Conservation (phyloP, 2,113 vertebrate genomes). For the Potamarius usumacintae region DNA sequence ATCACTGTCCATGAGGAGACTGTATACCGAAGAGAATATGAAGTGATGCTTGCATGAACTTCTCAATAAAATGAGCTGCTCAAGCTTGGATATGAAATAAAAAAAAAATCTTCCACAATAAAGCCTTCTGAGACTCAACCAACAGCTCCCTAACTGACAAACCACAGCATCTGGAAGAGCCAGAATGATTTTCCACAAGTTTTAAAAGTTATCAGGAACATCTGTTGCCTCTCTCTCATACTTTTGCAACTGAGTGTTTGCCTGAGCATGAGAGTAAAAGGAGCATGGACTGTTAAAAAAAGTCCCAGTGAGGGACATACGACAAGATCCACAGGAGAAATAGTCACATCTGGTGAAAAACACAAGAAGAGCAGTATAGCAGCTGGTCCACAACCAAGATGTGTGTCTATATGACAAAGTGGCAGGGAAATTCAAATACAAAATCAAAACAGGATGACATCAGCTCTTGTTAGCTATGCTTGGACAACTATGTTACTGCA, state of each 20-base stretch:
- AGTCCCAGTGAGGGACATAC: slow-evolving; percentile 29
- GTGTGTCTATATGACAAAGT: slow-evolving; percentile 15
- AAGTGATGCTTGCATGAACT: not conserved
- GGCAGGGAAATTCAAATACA: slow-evolving; percentile 19
- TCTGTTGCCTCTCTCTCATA: slow-evolving; percentile 66
- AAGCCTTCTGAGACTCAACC: slow-evolving; percentile 25
- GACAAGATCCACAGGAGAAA: slow-evolving; percentile 39
- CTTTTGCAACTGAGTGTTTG: slow-evolving; percentile 62
- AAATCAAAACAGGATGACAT: slow-evolving; percentile 29
- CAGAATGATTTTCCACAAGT: slow-evolving; percentile 52
- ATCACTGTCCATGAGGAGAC: not conserved
- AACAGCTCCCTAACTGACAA: slow-evolving; percentile 43
- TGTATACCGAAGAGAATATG: not conserved
- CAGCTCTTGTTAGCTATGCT: slow-evolving; percentile 4
- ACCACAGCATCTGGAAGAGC: slow-evolving; percentile 47
- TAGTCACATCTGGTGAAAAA: slow-evolving; percentile 40
- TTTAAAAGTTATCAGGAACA: slow-evolving; percentile 65
- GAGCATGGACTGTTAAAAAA: not conserved
- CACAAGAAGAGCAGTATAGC: slow-evolving; percentile 28
- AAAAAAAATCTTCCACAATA: slow-evolving; percentile 18
- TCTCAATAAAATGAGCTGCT: slow-evolving; percentile 1
- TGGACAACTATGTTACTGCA: not conserved
- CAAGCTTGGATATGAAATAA: not conserved
- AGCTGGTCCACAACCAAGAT: slow-evolving; percentile 38
- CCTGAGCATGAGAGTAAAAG: slow-evolving; percentile 34